Percentiles rank a stretch among this genome's conserved stretches.
Evolutionary conservation across 2,888 invertebrate genomes (phyloP).

Genomic region (Therioaphis trifolii): DNA sequence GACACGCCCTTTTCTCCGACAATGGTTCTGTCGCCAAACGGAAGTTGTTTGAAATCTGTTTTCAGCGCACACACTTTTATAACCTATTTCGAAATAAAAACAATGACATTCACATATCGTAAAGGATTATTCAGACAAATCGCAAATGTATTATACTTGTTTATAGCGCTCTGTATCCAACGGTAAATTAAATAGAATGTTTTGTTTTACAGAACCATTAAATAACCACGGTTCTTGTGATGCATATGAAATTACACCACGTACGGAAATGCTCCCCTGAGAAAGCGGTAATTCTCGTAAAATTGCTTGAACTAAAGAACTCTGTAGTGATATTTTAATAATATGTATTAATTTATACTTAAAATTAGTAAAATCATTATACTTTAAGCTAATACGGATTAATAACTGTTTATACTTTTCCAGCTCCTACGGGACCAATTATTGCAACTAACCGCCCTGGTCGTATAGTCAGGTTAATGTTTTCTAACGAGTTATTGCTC

Average conservation of each 20-base stretch:
- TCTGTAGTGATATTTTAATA: slow-evolving; percentile 70
- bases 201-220: slow-evolving; percentile 86
- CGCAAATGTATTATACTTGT: too few species aligned
- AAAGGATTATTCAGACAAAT: too few species aligned
- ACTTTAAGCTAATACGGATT: too few species aligned
- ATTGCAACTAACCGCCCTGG: slow-evolving; percentile 73
- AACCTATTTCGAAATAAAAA: slow-evolving; percentile 69
- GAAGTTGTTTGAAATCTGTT: slow-evolving; percentile 79
- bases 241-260: slow-evolving; percentile 81
- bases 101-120: too few species aligned
- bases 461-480: slow-evolving; percentile 74
- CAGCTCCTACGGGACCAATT: slow-evolving; percentile 78
- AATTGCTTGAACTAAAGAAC: slow-evolving; percentile 78
- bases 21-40: slow-evolving; percentile 83
- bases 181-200: slow-evolving; percentile 87
- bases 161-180: slow-evolving; percentile 78
- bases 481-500: slow-evolving; percentile 70
- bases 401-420: slow-evolving; percentile 71
- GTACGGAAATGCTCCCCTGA: slow-evolving; percentile 76
- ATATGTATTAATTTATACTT: too few species aligned
- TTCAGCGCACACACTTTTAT: slow-evolving; percentile 79
- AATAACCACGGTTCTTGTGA: slow-evolving; percentile 91
- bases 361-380: too few species aligned
- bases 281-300: slow-evolving; percentile 80
- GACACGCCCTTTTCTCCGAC: slow-evolving; percentile 89